Percentiles rank a stretch among this genome's conserved stretches.
Conservation (phyloP, 1,140 invertebrate species). For the Drosophila murphyi region DNA sequence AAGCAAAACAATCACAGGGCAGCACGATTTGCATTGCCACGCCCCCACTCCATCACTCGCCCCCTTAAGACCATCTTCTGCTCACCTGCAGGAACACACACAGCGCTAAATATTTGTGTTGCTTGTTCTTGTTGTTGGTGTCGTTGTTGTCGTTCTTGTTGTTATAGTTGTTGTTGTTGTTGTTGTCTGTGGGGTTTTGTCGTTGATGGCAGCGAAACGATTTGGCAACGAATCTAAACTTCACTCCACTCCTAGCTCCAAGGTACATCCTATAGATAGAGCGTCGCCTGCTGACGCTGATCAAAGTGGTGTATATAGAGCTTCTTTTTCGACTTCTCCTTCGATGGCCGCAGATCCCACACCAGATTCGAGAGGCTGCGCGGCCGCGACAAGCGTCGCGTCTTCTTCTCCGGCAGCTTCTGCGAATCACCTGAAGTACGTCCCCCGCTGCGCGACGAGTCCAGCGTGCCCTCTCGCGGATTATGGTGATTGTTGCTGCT, state of each 20-base stretch:
- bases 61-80: conserved; percentile 1
- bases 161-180: conserved; percentile 42
- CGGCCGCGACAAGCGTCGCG: conserved; percentile 90
- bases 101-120: conserved; percentile 69
- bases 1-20: conserved; percentile 76
- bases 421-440: conserved; percentile 92
- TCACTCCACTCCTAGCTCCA: background rate
- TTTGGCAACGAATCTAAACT: conserved; percentile 66
- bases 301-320: conserved; percentile 84
- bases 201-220: conserved; percentile 78
- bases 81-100: conserved; percentile 81
- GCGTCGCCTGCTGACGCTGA: conserved; percentile 84
- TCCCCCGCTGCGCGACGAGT: conserved; percentile 94
- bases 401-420: conserved; percentile 93
- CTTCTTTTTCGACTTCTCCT: conserved; percentile 87
- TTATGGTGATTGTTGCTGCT: conserved; percentile 75
- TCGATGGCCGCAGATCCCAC: conserved; percentile 90
- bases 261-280: conserved; percentile 75
- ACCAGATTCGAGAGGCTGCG: conserved; percentile 94
- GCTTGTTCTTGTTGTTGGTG: conserved; percentile 39
- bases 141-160: conserved; percentile 42
- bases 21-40: conserved; percentile 78
- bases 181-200: conserved; percentile 47
- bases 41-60: conserved; percentile 13
- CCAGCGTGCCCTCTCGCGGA: conserved; percentile 89